Conservation (phyloP, 2,113 vertebrate species). For the Muscicapa adusta region DNA sequence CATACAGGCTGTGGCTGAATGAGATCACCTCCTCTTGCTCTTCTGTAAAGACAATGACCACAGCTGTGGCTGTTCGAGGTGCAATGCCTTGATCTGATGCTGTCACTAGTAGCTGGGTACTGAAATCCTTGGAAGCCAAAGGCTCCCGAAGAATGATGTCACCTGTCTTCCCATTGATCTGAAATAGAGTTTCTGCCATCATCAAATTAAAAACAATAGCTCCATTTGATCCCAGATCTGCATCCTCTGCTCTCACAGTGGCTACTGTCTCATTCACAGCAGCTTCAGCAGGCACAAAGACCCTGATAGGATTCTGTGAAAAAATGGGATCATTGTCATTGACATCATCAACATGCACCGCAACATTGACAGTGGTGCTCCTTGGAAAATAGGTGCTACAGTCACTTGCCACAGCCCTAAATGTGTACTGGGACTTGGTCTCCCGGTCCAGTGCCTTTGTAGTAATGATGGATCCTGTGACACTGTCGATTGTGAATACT, state of each 20-base stretch:
- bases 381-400: slow-evolving; percentile 69
- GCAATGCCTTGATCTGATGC: slow-evolving; percentile 80
- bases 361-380: slow-evolving; percentile 73
- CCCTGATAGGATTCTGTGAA: slow-evolving; percentile 73
- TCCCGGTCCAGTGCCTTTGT: slow-evolving; percentile 80
- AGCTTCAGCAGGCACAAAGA: slow-evolving; percentile 67
- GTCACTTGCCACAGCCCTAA: slow-evolving; percentile 82
- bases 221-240: slow-evolving; percentile 83
- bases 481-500: slow-evolving; percentile 75
- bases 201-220: slow-evolving; percentile 73
- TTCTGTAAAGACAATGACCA: slow-evolving; percentile 80
- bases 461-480: slow-evolving; percentile 73
- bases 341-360: slow-evolving; percentile 80
- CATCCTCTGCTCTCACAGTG: slow-evolving; percentile 74
- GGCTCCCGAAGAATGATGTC: slow-evolving; percentile 75
- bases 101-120: slow-evolving; percentile 71
- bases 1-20: slow-evolving; percentile 79
- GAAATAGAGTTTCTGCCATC: slow-evolving; percentile 73
- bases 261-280: slow-evolving; percentile 68
- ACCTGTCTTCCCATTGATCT: slow-evolving; percentile 74
- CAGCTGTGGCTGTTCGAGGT: slow-evolving; percentile 74
- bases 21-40: slow-evolving; percentile 72
- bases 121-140: slow-evolving; percentile 66
- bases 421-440: slow-evolving; percentile 71
- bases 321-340: slow-evolving; percentile 88